Evolutionary conservation across 1,140 invertebrate species (phyloP), one percentile per base, ranked within the genome.

Genomic region (Xylocopa sonorina): DNA sequence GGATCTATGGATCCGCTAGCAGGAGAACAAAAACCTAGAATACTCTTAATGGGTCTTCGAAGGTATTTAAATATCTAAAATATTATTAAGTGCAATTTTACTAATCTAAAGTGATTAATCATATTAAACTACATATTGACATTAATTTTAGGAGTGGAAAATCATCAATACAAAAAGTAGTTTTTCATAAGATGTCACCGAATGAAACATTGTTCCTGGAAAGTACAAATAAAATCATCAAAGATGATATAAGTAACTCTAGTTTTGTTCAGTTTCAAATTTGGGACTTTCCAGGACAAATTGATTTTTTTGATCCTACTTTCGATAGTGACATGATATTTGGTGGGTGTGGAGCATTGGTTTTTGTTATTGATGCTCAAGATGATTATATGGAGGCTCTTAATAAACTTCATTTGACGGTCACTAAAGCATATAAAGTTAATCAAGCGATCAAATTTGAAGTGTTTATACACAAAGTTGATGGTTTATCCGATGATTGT

Each of bases 191-290:
- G 94, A 99, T 99, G 97, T 99, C 98, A 16, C 99, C 99, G 12
- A 99, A 99, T 94, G 99, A 99, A 94, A 99, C 99, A 5, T 93
- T 99, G n/a, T 99, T 99, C 88, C 93, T 99, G 51, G 99, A 99
- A 93, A 99, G 98, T 84, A 99, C 99, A 72, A 99, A 99, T 91
- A 98, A 99, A 95, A 98, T 99, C 84, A 97, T 99, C 4, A 99
- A 99, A 94, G 98, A 99, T 93, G 98, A 99, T 94, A 97, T 98
- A 78, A 97, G 98, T 83, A 99, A 99, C 90, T 97, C 98, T 79
- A 99, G 98, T 87, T 99, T 99, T 95, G 98, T 99, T 46, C 98
- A 99, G 90, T 99, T 99, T 94, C 98, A 99, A 96, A 99, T 99
- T 82, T 99, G 99, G 97, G 99, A 99, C 93, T 99, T 99, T 93